phyloP scores from a whole-genome alignment of 2,797 vertebrate species.

The Atherinosoma microstoma region DNA sequence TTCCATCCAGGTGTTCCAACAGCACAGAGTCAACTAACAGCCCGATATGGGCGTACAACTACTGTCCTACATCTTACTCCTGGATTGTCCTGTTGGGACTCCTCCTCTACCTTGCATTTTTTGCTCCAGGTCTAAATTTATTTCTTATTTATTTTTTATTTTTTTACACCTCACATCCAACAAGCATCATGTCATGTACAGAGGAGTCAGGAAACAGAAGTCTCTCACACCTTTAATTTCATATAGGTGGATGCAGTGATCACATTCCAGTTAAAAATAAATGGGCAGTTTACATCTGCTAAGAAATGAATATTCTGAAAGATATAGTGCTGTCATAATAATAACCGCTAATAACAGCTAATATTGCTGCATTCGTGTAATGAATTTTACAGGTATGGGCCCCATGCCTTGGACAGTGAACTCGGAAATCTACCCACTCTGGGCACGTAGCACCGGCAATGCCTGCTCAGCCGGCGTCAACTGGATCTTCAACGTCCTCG shows the following conservation, averaged over 20 bases:
- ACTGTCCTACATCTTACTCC: constrained; percentile 94
- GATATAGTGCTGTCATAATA: neutral
- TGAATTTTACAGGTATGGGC: constrained; percentile 89
- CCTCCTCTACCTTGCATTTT: constrained; percentile 92
- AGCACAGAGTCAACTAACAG: constrained; percentile 77
- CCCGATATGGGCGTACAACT: constrained; percentile 95
- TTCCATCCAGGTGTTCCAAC: constrained; percentile 88
- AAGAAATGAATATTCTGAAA: neutral
- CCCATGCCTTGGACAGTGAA: constrained; percentile 99
- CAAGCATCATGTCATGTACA: neutral
- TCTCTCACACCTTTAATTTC: neutral
- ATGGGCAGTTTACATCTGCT: neutral
- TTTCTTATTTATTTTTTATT: neutral
- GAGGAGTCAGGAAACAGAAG: neutral
- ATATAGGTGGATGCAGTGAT: neutral
- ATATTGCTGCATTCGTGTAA: neutral
- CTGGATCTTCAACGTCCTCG: constrained; percentile 95
- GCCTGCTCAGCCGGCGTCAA: constrained; percentile 95
- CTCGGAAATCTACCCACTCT: constrained; percentile 97
- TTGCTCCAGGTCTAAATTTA: constrained; percentile 91
- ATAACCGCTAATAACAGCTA: too few relatives aligned
- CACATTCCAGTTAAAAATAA: neutral
- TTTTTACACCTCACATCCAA: neutral
- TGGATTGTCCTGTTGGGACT: constrained; percentile 94
- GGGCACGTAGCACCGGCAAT: constrained; percentile 97